phyloP scores from a whole-genome alignment of 1,140 invertebrate species.

The Caenorhabditis inopinata region DNA sequence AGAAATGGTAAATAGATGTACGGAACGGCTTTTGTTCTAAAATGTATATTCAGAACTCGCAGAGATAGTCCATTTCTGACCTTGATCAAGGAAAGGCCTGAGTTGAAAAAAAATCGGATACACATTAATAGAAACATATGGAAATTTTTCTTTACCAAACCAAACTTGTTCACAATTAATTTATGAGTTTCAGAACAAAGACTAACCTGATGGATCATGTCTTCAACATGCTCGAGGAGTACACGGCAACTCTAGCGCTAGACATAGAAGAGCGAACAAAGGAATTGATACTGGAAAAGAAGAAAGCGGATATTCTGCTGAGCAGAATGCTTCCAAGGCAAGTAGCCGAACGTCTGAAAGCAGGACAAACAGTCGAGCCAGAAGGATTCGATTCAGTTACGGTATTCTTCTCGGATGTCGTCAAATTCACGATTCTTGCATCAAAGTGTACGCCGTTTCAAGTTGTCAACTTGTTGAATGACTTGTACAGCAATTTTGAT shows the following conservation, averaged over 20 bases:
- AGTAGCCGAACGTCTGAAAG: conserved; percentile 54
- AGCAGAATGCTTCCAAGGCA: conserved; percentile 55
- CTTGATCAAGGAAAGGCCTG: too few relatives aligned
- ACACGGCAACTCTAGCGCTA: conserved; percentile 42
- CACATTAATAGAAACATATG: neutral
- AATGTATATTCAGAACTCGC: too few relatives aligned
- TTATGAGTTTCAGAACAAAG: conserved; percentile 60
- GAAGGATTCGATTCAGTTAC: conserved; percentile 55
- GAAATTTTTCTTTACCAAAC: neutral
- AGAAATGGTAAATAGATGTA: too few relatives aligned
- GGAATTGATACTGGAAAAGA: conserved; percentile 52
- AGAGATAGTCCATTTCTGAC: too few relatives aligned
- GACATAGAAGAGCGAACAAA: conserved; percentile 53
- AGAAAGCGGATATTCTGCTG: conserved; percentile 52
- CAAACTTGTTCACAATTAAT: neutral
- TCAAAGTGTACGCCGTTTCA: conserved; percentile 60
- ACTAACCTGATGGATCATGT: conserved; percentile 54
- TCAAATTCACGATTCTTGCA: conserved; percentile 80
- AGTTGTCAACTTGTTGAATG: conserved; percentile 26
- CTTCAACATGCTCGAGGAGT: conserved; percentile 53
- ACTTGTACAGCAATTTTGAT: conserved; percentile 30
- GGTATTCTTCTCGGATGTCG: conserved; percentile 73
- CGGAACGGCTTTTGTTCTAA: too few relatives aligned
- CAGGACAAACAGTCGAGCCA: conserved; percentile 52
- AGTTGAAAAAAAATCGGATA: too few relatives aligned